Conservation (phyloP, 2,888 invertebrate species). For the Pyrochroa serraticornis region DNA sequence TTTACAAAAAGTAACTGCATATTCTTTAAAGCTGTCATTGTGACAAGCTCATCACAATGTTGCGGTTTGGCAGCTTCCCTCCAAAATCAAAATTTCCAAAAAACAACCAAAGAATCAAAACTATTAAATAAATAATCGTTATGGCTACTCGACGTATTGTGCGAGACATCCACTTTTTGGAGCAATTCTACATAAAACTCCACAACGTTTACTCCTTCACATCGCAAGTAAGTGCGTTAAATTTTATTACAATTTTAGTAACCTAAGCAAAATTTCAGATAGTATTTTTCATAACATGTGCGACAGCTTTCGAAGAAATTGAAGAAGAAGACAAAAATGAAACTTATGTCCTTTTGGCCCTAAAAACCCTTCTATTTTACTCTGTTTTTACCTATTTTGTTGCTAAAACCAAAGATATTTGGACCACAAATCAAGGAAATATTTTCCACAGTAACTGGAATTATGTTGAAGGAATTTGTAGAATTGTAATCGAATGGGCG, state of each 20-base stretch:
- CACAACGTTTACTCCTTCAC: conserved; percentile 50
- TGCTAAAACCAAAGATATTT: conserved; percentile 48
- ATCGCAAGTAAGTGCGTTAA: conserved; percentile 49
- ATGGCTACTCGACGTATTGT: conserved; percentile 35
- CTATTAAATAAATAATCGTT: conserved; percentile 22
- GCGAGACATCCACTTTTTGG: conserved; percentile 50
- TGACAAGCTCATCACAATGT: too few species aligned
- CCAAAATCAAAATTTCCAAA: too few species aligned
- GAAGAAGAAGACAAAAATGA: conserved; percentile 32
- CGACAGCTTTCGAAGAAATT: conserved; percentile 40
- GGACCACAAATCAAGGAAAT: conserved; percentile 36
- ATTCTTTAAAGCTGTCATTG: too few species aligned
- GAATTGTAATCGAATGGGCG: conserved; percentile 78
- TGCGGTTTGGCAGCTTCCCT: too few species aligned
- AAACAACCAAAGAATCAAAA: too few species aligned
- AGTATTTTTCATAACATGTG: conserved; percentile 52
- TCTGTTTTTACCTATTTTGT: conserved; percentile 54
- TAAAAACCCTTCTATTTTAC: conserved; percentile 54
- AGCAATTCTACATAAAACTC: conserved; percentile 51
- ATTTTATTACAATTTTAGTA: too few species aligned
- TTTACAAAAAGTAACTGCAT: too few species aligned
- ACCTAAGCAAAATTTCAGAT: conserved; percentile 48
- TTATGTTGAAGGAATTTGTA: conserved; percentile 55
- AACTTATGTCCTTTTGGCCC: conserved; percentile 47
- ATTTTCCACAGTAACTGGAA: conserved; percentile 32